Base-by-base conservation (phyloP, 2,797 vertebrate genomes). In the Halcyon leucocephala region DNA sequence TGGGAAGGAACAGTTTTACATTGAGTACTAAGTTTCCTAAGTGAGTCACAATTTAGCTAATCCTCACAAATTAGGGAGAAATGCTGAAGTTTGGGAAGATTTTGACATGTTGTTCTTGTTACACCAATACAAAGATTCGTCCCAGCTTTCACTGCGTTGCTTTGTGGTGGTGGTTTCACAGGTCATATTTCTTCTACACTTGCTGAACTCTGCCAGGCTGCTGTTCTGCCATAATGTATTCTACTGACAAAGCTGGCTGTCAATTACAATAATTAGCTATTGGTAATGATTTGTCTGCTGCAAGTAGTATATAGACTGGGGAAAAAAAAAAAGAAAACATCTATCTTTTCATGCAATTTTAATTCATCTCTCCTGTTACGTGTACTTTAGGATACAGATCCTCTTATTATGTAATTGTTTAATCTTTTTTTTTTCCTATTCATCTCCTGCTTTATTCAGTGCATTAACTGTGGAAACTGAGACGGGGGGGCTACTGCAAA, bases 121-220 rank as follows among this genome's bases (percentile, higher is more conserved):
- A 73, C 2, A 84, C 42, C 52, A 69, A 52, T 28, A 52, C 62
- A 89, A 81, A 92, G 85, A 76, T 81, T 83, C 2, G 0, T 72
- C 42, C 16, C 70, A 70, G 91, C 70, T 93, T 93, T 95, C 10
- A 3, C 54, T 66, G 46, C 5, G 1, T 49, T 76, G 72, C 64
- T 87, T 82, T 44, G 57, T 79, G 58, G 35, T 88, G 61, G 39
- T 89, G 82, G 73, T 96, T 96, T 94, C 70, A 79, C 82, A 82
- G 82, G 39, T 84, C 2, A 0, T 96, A 80, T 82, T 96, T 95
- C 82, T 86, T 88, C 60, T 52, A 17, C 19, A 10, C 55, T 82
- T 82, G 51, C 39, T 84, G 92, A 95, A 29, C 42, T 55, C 52
- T 0, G 0, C 69, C 77, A 70, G 57, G 54, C 90, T 95, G 62